Base-by-base conservation (phyloP, 1,140 invertebrate genomes). In the Procambarus clarkii region DNA sequence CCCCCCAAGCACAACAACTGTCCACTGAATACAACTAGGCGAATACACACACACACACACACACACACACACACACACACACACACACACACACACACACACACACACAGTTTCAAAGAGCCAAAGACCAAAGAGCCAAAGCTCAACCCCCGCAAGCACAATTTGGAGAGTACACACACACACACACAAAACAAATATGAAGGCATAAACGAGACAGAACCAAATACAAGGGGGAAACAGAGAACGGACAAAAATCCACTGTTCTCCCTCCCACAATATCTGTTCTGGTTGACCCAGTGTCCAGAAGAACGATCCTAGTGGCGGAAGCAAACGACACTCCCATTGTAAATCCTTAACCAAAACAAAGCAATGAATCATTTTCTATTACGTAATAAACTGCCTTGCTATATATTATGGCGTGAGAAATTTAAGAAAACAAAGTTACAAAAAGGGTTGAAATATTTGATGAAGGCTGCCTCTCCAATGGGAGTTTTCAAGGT, bases 391-490 rank as follows among this genome's bases (percentile, higher is more conserved):
- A 58, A 54, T 50, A 46, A 46, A 79, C 45, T 48, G 34, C n/a
- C 77, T 15, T 34, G 50, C 48, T 15, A 60, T 60, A 60, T 13
- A 83, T 69, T 69, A 83, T 54, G 45, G 18, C 7, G 64, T 11
- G 71, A 74, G 45, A 54, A 86, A n/a, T 24, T 44, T 13, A 77
- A 64, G 83, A 74, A 54, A 74, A 74, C 69, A 74, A 86, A 86
- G 81, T 69, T 83, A 44, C 64, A 83, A 83, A 69, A 74, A 69
- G 64, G 60, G n/a, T 69, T 83, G 81, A 83, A 83, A 83, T 83
- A 83, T 83, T 83, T 83, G 81, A 83, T 83, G 81, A 83, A 83
- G 81, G 81, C 81, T 83, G 81, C 81, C 81, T 83, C 69, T 60
- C 81, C 81, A 83, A 83, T 83, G 81, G 81, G 81, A 83, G 50